phyloP scores from a whole-genome alignment of 2,113 vertebrate genomes.

The Promerops cafer region DNA sequence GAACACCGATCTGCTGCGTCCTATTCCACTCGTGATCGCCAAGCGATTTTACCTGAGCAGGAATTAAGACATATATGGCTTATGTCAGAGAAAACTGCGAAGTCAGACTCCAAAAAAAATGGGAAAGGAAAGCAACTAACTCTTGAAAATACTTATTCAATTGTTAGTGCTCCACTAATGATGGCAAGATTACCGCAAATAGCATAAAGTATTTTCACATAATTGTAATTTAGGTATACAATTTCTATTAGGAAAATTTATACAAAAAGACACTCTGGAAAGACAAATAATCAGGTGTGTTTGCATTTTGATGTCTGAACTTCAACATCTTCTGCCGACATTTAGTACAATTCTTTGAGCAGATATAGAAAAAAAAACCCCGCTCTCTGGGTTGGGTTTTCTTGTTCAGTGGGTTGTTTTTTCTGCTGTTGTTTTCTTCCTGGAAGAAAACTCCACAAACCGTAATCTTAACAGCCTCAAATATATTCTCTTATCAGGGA shows the following conservation, averaged over 20 bases:
- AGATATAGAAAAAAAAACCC: not conserved
- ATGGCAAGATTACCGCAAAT: not conserved
- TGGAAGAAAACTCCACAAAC: not conserved
- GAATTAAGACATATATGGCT: not conserved
- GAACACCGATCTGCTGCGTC: conserved; percentile 86
- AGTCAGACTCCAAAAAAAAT: not conserved
- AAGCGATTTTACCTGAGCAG: conserved; percentile 87
- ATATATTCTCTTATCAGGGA: not conserved
- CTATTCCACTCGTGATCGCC: conserved; percentile 95
- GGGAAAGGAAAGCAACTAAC: not conserved
- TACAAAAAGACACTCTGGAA: not conserved
- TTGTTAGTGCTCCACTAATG: not conserved
- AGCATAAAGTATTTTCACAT: not conserved
- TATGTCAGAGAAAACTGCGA: not conserved
- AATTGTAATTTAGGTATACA: not conserved
- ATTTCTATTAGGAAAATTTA: not conserved
- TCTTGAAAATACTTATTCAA: not conserved
- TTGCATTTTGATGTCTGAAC: not conserved
- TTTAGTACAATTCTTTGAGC: not conserved
- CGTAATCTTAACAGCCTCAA: not conserved
- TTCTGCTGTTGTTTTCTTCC: not conserved
- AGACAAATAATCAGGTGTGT: not conserved
- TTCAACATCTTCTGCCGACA: not conserved
- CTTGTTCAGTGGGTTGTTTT: not conserved
- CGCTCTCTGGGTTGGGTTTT: not conserved